phyloP scores from a whole-genome alignment of 1,140 invertebrate species.

The Brachionus calyciflorus region DNA sequence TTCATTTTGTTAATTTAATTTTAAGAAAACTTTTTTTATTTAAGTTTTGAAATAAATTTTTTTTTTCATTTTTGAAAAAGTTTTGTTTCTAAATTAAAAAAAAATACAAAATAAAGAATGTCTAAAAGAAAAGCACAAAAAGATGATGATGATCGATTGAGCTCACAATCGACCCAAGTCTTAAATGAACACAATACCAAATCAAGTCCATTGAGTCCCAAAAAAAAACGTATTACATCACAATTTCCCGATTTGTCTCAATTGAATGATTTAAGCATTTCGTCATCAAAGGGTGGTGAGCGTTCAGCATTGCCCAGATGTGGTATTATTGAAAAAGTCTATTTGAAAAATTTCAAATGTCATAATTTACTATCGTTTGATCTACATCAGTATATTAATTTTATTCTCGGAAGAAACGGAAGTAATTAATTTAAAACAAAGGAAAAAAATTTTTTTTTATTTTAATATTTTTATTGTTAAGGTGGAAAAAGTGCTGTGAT shows the following conservation, averaged over 20 bases:
- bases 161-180: not conserved
- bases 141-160: too few relatives aligned
- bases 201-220: not conserved
- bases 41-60: too few relatives aligned
- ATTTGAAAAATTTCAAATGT: constrained; percentile 86
- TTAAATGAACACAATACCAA: not conserved
- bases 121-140: too few relatives aligned
- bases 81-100: too few relatives aligned
- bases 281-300: not conserved
- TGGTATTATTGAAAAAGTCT: constrained; percentile 74
- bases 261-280: not conserved
- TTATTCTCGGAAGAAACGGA: constrained; percentile 86
- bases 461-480: constrained; percentile 48
- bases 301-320: constrained; percentile 46
- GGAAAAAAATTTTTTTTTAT: not conserved
- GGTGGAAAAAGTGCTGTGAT: constrained; percentile 88
- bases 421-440: constrained; percentile 64
- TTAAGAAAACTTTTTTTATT: too few relatives aligned
- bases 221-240: not conserved
- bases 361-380: constrained; percentile 74
- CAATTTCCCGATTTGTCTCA: not conserved
- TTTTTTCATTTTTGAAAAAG: too few relatives aligned
- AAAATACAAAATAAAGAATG: too few relatives aligned
- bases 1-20: too few relatives aligned
- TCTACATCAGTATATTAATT: constrained; percentile 77